Conservation (phyloP, 2,797 vertebrate genomes). For the Galagoides demidoff region DNA sequence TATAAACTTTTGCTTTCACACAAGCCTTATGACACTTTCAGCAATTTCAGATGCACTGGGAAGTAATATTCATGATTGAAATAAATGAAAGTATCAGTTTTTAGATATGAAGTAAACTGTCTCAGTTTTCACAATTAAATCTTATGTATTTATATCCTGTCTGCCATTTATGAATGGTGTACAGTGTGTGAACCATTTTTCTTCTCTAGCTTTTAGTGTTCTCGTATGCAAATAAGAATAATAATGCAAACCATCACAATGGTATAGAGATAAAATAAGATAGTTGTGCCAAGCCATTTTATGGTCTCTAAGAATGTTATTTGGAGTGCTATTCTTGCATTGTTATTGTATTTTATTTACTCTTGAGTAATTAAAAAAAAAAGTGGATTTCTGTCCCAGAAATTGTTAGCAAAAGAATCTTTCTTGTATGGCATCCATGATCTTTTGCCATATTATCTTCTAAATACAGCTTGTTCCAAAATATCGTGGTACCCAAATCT, state of each 20-base stretch:
- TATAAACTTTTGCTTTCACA: neutral
- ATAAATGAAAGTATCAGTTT: neutral
- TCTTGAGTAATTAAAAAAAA: neutral
- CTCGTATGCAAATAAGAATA: neutral
- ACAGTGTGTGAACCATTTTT: constrained; percentile 11
- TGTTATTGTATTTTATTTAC: neutral
- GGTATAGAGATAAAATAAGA: neutral
- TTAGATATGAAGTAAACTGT: neutral
- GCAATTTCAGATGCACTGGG: neutral
- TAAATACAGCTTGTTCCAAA: neutral
- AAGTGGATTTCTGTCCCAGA: neutral
- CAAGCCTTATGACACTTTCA: neutral
- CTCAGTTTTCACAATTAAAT: neutral
- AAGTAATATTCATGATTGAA: neutral
- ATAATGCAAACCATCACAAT: neutral
- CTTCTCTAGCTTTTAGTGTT: neutral
- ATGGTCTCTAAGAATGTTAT: neutral
- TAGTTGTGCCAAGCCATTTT: neutral
- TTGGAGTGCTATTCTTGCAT: neutral
- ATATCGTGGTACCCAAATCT: neutral
- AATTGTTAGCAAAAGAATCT: neutral
- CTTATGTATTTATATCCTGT: neutral
- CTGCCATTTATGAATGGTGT: neutral
- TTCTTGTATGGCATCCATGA: neutral
- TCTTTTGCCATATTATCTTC: neutral